Base-by-base conservation (phyloP, 2,113 vertebrate species). In the Eulemur macaco region DNA sequence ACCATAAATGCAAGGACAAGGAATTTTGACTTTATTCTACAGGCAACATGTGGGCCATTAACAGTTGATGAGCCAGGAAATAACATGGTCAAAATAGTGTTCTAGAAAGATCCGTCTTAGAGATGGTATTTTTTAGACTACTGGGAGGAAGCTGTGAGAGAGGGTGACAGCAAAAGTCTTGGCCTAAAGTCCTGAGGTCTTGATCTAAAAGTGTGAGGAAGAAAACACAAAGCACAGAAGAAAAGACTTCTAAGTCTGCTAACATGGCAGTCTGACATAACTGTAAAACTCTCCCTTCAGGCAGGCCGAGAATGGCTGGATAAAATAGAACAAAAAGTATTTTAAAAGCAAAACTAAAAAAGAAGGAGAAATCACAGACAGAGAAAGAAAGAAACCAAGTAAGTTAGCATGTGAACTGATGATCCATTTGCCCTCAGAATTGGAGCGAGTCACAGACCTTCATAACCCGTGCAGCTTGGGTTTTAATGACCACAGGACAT, bases 291-390 rank as follows among this genome's bases (percentile, higher is more conserved):
- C n/a, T 92, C 56, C 39, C 39, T 96, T 92, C 37, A 58, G 39
- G 2, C 74, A 54, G 52, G 18, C 21, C 42, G 50, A 58, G 17
- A 71, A 56, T 56, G 78, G 3, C 11, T 73, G 45, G 69, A 94
- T 74, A 96, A 92, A 90, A 89, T 34, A 50, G 11, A 94, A 64
- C 25, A 66, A 88, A 89, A 63, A 29, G 25, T 23, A 4, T 66
- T 74, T 71, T 60, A 63, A 20, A 94, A 93, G 69, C 78, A 85
- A 93, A 93, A 58, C 23, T 81, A 80, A 95, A 27, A 54, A 77
- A 94, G 68, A 73, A 78, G 27, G 17, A 21, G 42, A 52, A 50
- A 50, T 69, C 39, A 80, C 6, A 47, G 54, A n/a, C 76, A 25
- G 52, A 87, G 25, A 25, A 58, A 84, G 8, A 74, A 56, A 12